These are phyloP conservation scores for Troides helena DNA, from an alignment of 2,888 invertebrate genomes.

Conservation along the genomic window DNA sequence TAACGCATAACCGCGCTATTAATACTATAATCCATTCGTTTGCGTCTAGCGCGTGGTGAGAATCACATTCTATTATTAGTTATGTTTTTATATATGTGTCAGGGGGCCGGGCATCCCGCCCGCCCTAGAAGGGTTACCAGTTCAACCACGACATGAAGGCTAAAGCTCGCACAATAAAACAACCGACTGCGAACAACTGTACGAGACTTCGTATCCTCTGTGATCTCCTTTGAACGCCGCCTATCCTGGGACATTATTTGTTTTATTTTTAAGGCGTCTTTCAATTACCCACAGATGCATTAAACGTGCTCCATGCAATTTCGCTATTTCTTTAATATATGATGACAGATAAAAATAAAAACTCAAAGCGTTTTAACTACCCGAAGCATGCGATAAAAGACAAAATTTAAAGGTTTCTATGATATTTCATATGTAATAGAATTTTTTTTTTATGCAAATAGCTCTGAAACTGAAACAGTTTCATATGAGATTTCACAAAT, in stretches of 20 bases:
- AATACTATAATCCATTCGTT: slow-evolving; percentile 64
- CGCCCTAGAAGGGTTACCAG: slow-evolving; percentile 73
- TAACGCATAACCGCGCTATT: slow-evolving; percentile 49
- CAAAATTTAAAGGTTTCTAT: no score
- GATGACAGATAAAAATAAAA: no score
- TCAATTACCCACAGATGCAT: slow-evolving; percentile 17
- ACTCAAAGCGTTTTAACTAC: no score
- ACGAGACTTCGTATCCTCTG: slow-evolving; percentile 13
- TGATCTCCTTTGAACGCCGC: slow-evolving; percentile 23
- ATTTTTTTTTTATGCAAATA: no score
- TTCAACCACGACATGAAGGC: slow-evolving; percentile 30
- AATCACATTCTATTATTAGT: slow-evolving; percentile 73
- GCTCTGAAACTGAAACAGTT: no score
- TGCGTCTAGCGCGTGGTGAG: slow-evolving; percentile 69
- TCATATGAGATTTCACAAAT: no score
- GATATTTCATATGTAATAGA: no score
- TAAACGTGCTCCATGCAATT: background rate
- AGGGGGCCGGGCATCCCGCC: slow-evolving; percentile 65
- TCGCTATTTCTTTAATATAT: background rate
- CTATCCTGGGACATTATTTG: slow-evolving; percentile 1
- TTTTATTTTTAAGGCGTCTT: slow-evolving; percentile 26
- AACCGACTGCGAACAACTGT: slow-evolving; percentile 7
- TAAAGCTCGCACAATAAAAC: slow-evolving; percentile 22
- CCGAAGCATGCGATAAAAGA: no score
- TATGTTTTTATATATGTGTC: slow-evolving; percentile 71